Conservation (phyloP, 2,888 invertebrate species). For the Allophyes oxyacanthae region DNA sequence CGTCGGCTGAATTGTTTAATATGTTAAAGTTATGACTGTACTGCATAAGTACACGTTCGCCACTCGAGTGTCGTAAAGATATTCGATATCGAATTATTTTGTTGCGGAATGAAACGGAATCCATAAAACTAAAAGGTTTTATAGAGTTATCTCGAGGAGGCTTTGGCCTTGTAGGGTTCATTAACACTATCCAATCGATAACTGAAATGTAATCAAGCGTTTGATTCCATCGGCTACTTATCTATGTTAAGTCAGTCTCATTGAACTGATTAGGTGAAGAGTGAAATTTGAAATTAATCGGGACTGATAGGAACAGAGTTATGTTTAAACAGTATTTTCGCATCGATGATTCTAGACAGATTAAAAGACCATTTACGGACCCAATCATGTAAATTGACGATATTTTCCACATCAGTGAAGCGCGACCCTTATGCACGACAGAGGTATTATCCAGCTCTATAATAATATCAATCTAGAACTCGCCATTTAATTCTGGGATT, state of each 20-base stretch:
- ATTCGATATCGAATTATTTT: constrained; percentile 82
- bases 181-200: constrained; percentile 80
- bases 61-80: constrained; percentile 80
- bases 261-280: constrained; percentile 41
- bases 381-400: constrained; percentile 46
- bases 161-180: constrained; percentile 85
- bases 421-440: constrained; percentile 39
- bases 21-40: constrained; percentile 66
- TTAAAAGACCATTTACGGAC: constrained; percentile 35
- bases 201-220: constrained; percentile 81
- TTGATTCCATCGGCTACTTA: constrained; percentile 75
- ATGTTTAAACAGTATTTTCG: constrained; percentile 16
- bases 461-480: constrained; percentile 29
- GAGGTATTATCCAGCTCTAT: constrained; percentile 23
- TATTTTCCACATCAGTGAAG: constrained; percentile 59
- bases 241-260: constrained; percentile 59
- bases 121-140: constrained; percentile 86
- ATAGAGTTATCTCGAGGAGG: constrained; percentile 82
- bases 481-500: constrained; percentile 27
- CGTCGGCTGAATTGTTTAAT: constrained; percentile 63
- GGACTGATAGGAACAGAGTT: constrained; percentile 34
- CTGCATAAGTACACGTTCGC: constrained; percentile 70
- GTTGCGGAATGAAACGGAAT: constrained; percentile 82
- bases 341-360: constrained; percentile 24
- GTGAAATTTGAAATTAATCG: constrained; percentile 33